These are phyloP conservation scores for Archips xylosteana DNA, from an alignment of 2,888 invertebrate species.

Conservation along the genomic window DNA sequence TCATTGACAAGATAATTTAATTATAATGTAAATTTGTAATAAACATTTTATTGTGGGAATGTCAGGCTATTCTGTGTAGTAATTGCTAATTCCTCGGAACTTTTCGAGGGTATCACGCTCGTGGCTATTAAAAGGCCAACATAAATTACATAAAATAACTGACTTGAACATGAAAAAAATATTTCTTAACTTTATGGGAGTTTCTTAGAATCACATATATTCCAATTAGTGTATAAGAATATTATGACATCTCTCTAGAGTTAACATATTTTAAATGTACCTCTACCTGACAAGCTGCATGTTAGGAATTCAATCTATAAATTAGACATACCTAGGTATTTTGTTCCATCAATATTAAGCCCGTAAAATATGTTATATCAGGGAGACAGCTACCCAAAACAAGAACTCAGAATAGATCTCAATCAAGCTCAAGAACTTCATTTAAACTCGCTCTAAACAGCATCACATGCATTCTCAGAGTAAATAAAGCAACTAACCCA, in stretches of 20 bases:
- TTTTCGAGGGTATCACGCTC: neutral
- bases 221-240: too few species aligned
- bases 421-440: slow-evolving; percentile 18
- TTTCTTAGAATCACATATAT: too few species aligned
- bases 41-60: slow-evolving; percentile 41
- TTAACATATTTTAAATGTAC: too few species aligned
- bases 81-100: slow-evolving; percentile 8
- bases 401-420: neutral
- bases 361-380: neutral
- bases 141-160: neutral
- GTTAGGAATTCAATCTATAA: too few species aligned
- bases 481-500: slow-evolving; percentile 82
- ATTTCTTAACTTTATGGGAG: too few species aligned
- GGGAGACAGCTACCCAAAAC: neutral
- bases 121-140: neutral
- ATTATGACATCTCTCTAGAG: too few species aligned
- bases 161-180: too few species aligned
- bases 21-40: slow-evolving; percentile 39
- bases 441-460: slow-evolving; percentile 30
- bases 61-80: neutral
- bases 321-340: too few species aligned
- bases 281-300: too few species aligned
- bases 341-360: too few species aligned
- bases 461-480: slow-evolving; percentile 49
- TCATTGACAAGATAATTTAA: slow-evolving; percentile 41